Evolutionary conservation across 2,113 vertebrate species (phyloP), one percentile per base, ranked within the genome.

Genomic region (Sceloporus tristichus): DNA sequence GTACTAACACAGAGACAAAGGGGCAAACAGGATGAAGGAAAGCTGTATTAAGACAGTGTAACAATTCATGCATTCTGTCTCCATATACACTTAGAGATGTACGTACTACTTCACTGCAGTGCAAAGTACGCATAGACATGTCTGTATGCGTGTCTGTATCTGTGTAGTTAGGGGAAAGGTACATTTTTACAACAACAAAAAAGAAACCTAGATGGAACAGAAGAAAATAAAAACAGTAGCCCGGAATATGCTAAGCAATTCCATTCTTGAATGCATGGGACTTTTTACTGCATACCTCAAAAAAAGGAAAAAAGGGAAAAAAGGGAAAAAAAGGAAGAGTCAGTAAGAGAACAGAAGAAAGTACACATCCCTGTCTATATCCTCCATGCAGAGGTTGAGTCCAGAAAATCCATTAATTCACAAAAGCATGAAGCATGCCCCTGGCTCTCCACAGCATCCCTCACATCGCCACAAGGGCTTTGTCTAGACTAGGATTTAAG

Each of bases 401-500:
- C 75, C 74, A 79, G 87, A 84, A 88, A 88, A 88, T 71, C 74
- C 81, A 88, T 89, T 84, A 85, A 85, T 89, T 79, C 85, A 79
- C 66, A 89, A 62, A 85, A 85, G 38, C 76, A 78, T 78, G 71
- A 80, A 65, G 66, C 66, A 29, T 84, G 68, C 38, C 54, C 48
- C 66, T 59, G 53, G 82, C 66, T 79, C 40, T 79, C 66, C 27
- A 79, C 13, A 79, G 56, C 66, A 70, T 54, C 53, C 82, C 65
- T 85, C 53, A 34, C 27, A 79, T 80, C 73, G 65, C 75, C 82
- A 89, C 87, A 88, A 88, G 87, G 74, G 74, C 87, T 88, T 83
- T 84, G 87, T 88, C 87, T 88, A 88, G 87, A 88, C 74, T 56
- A 83, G 74, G 87, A 84, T 88, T 88, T 88, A 84, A 56, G 62